Conservation (phyloP, 2,888 invertebrate genomes). For the Enchytraeus crypticus region DNA sequence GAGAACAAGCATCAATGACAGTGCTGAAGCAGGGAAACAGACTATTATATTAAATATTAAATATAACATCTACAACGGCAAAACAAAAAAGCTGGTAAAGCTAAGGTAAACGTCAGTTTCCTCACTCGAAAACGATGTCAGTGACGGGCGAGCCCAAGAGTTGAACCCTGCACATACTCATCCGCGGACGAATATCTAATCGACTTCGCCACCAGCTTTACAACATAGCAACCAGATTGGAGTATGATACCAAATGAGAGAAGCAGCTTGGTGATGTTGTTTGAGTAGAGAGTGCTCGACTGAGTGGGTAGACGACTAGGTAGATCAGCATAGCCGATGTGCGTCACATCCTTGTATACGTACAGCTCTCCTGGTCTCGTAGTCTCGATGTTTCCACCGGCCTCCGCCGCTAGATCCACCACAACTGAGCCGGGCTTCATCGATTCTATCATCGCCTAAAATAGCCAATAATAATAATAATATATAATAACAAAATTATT, state of each 20-base stretch:
- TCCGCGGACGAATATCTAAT: too few species aligned
- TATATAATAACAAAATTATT: background rate
- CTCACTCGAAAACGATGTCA: too few species aligned
- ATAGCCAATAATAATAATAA: background rate
- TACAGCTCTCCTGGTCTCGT: conserved; percentile 68
- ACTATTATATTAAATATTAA: too few species aligned
- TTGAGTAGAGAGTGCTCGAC: conserved; percentile 77
- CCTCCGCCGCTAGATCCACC: conserved; percentile 79
- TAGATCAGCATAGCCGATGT: conserved; percentile 75
- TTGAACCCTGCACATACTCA: too few species aligned
- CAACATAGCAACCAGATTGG: too few species aligned
- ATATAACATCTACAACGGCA: too few species aligned
- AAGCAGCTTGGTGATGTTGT: conserved; percentile 78
- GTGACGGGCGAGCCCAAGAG: too few species aligned
- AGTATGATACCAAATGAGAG: conserved; percentile 74
- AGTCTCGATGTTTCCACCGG: conserved; percentile 77
- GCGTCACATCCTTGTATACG: conserved; percentile 68
- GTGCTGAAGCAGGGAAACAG: too few species aligned
- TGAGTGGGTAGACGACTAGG: conserved; percentile 76
- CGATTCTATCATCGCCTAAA: conserved; percentile 63
- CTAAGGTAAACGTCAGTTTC: too few species aligned
- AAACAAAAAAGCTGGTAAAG: too few species aligned
- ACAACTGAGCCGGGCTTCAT: conserved; percentile 84
- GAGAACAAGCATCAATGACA: too few species aligned
- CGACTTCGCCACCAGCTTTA: too few species aligned